These are phyloP conservation scores for Cynocephalus volans DNA, from an alignment of 2,113 vertebrate genomes.

Conservation along the genomic window DNA sequence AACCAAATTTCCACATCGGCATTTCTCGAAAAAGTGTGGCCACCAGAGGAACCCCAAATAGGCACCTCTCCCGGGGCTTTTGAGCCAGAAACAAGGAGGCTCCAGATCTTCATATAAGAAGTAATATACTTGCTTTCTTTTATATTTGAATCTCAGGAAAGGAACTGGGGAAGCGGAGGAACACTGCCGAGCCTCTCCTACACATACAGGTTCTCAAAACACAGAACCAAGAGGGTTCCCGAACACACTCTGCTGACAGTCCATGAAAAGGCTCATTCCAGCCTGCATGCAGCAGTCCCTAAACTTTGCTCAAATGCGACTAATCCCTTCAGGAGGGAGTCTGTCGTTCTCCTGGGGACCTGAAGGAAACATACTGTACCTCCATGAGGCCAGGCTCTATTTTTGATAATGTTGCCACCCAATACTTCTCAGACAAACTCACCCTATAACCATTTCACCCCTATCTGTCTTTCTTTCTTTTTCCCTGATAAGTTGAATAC, in stretches of 20 bases:
- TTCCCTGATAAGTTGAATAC: neutral
- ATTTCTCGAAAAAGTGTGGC: constrained; percentile 64
- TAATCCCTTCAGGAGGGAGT: neutral
- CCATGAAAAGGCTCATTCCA: neutral
- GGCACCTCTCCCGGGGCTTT: neutral
- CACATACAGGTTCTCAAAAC: neutral
- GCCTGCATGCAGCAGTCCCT: neutral
- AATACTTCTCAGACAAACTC: neutral
- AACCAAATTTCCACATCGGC: constrained; percentile 58
- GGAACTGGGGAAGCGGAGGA: neutral
- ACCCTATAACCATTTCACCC: neutral
- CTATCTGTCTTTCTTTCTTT: neutral
- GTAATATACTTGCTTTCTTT: neutral
- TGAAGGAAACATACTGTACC: neutral
- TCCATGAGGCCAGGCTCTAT: neutral
- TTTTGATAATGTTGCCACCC: neutral
- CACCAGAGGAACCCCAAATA: constrained; percentile 44
- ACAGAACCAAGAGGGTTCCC: neutral
- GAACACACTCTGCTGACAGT: neutral
- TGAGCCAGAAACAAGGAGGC: neutral
- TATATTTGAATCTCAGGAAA: neutral
- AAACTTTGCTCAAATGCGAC: neutral
- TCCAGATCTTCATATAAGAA: neutral
- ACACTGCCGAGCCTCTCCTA: neutral
- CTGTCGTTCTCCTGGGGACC: neutral